phyloP scores from a whole-genome alignment of 2,797 vertebrate genomes.

The Oreortyx pictus region DNA sequence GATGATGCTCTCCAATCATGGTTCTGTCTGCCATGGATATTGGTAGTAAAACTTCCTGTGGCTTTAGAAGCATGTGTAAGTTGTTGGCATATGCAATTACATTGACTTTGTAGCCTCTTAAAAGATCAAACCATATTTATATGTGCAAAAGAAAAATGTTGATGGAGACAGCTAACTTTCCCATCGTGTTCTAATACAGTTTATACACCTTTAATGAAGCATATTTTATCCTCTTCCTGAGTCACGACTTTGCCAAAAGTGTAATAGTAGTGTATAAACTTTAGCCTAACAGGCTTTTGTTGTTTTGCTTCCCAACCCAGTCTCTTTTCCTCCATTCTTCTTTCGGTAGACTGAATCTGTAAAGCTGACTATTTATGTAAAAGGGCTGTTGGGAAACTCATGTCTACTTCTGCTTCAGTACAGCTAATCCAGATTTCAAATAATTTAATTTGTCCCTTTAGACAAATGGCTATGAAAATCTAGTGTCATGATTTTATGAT shows the following conservation, averaged over 20 bases:
- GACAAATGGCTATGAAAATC: neutral
- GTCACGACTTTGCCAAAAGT: constrained; percentile 1
- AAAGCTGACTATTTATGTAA: constrained; percentile 10
- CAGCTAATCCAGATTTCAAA: neutral
- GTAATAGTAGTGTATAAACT: neutral
- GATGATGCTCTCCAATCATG: neutral
- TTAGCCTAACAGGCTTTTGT: neutral
- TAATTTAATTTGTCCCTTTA: constrained; percentile 6
- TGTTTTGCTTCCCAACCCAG: neutral
- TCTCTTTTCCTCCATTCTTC: neutral
- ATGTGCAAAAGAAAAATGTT: neutral
- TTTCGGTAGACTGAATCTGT: neutral
- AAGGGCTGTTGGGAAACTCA: neutral
- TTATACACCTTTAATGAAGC: constrained; percentile 25
- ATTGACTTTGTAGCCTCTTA: neutral
- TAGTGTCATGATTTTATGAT: too few relatives aligned
- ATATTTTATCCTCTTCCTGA: constrained; percentile 36
- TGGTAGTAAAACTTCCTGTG: neutral
- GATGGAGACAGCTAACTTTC: neutral
- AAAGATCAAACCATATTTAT: neutral
- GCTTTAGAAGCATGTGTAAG: neutral
- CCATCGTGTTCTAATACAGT: neutral
- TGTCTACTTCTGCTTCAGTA: constrained; percentile 10
- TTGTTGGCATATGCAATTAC: neutral
- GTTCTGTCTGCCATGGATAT: rapidly evolving